Evolutionary conservation across 2,888 invertebrate species (phyloP).

Genomic region (Latrodectus hesperus): DNA sequence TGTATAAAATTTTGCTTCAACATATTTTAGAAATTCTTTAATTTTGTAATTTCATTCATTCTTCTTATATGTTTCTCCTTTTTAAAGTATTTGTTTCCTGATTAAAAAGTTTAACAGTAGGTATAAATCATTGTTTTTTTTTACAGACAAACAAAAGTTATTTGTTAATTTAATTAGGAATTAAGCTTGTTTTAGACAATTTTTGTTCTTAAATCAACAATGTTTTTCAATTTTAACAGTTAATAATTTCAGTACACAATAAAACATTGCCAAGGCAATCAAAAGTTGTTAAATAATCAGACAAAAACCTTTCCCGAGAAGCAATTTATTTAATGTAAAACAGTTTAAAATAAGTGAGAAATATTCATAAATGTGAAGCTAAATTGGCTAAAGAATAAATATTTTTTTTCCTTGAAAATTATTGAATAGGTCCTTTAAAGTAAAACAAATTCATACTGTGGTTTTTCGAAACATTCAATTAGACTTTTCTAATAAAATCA

Average conservation of each 20-base stretch:
- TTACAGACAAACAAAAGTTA: no score
- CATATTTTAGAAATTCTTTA: no score
- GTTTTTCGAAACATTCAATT: conserved; percentile 3
- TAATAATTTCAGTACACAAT: not conserved
- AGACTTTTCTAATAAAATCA: not conserved
- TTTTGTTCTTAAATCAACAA: not conserved
- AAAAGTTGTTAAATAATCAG: not conserved
- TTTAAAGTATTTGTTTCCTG: no score
- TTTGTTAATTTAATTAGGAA: no score
- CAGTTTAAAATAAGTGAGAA: not conserved
- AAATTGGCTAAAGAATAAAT: not conserved
- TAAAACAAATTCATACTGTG: not conserved
- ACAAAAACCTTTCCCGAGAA: not conserved
- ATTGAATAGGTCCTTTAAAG: not conserved
- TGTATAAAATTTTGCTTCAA: no score
- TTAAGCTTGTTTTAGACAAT: not conserved
- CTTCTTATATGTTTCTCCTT: no score
- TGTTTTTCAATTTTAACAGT: not conserved
- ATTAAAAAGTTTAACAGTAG: no score
- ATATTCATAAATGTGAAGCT: not conserved
- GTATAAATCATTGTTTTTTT: no score
- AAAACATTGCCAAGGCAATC: not conserved
- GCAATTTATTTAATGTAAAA: not conserved
- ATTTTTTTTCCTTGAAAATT: not conserved
- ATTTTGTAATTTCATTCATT: no score